Conservation (phyloP, 2,888 invertebrate genomes). For the Rhamphomyia laevipes region DNA sequence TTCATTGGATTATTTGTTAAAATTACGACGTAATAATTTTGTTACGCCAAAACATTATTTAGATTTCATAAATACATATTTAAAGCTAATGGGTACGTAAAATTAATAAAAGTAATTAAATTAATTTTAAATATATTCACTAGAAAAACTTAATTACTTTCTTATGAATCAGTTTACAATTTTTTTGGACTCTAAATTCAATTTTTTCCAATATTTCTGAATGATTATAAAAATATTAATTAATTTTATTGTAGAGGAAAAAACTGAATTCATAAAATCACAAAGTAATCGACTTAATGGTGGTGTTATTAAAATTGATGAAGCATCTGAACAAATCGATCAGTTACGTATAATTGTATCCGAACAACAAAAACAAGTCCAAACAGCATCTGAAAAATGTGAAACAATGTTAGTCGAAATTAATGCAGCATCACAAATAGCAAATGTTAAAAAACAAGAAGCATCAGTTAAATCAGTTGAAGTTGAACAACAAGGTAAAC, state of each 20-base stretch:
- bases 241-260: slow-evolving; percentile 28
- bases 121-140: too few species aligned
- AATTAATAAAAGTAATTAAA: too few species aligned
- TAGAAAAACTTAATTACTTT: too few species aligned
- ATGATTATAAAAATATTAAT: too few species aligned
- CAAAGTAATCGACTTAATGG: slow-evolving; percentile 32
- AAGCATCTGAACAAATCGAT: slow-evolving; percentile 71
- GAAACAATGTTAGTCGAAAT: slow-evolving; percentile 68
- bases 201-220: too few species aligned
- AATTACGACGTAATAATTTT: slow-evolving; percentile 68
- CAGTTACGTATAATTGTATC: slow-evolving; percentile 69
- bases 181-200: too few species aligned
- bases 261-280: slow-evolving; percentile 26
- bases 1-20: slow-evolving; percentile 57
- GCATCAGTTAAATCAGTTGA: slow-evolving; percentile 69
- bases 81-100: slow-evolving; percentile 53
- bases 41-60: slow-evolving; percentile 89
- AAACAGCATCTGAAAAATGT: slow-evolving; percentile 69
- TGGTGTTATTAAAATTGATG: slow-evolving; percentile 52
- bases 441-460: slow-evolving; percentile 65
- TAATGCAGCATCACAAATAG: slow-evolving; percentile 54
- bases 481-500: slow-evolving; percentile 68
- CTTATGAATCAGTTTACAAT: too few species aligned
- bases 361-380: slow-evolving; percentile 70
- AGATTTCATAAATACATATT: slow-evolving; percentile 71